Evolutionary conservation across 2,113 vertebrate species (phyloP).

Genomic region (Octodon degus): DNA sequence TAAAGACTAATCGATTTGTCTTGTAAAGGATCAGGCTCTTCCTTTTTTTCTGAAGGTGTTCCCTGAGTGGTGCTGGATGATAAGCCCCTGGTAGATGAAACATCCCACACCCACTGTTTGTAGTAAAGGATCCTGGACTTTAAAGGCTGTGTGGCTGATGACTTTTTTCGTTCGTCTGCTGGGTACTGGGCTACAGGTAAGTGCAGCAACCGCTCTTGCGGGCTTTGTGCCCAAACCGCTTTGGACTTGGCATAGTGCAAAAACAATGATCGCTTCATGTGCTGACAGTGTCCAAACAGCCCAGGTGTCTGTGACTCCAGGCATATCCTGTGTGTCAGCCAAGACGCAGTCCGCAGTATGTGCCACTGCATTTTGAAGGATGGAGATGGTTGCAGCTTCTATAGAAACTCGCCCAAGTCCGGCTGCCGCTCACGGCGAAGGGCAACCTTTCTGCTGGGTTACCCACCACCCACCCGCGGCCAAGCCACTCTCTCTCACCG

Average conservation of each 20-base stretch:
- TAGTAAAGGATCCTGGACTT: slow-evolving; percentile 62
- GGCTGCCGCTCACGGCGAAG: not conserved
- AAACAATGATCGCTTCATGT: slow-evolving; percentile 75
- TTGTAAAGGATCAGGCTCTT: slow-evolving; percentile 94
- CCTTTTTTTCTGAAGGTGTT: slow-evolving; percentile 67
- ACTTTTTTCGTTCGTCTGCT: slow-evolving; percentile 79
- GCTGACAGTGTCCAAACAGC: slow-evolving; percentile 68
- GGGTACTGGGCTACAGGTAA: slow-evolving; percentile 71
- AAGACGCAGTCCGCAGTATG: slow-evolving; percentile 82
- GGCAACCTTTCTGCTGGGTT: not conserved
- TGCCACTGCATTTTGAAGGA: slow-evolving; percentile 87
- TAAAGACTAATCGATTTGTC: slow-evolving; percentile 94
- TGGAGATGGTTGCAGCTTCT: slow-evolving; percentile 75
- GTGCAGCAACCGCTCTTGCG: slow-evolving; percentile 84
- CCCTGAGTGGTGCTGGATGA: slow-evolving; percentile 63
- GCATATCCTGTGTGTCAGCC: slow-evolving; percentile 80
- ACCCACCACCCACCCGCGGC: not conserved
- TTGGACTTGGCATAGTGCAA: slow-evolving; percentile 77
- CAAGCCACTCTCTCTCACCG: not conserved
- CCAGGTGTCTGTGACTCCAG: slow-evolving; percentile 73
- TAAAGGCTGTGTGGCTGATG: slow-evolving; percentile 43
- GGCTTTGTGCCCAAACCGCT: slow-evolving; percentile 74
- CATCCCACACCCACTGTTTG: slow-evolving; percentile 67
- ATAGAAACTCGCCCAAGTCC: slow-evolving; percentile 65
- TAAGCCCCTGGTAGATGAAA: slow-evolving; percentile 38